A percentile compares a stretch with the other conserved stretches of the same genome.
Evolutionary conservation across 2,113 vertebrate genomes (phyloP).

Genomic region (Halichoerus grypus): DNA sequence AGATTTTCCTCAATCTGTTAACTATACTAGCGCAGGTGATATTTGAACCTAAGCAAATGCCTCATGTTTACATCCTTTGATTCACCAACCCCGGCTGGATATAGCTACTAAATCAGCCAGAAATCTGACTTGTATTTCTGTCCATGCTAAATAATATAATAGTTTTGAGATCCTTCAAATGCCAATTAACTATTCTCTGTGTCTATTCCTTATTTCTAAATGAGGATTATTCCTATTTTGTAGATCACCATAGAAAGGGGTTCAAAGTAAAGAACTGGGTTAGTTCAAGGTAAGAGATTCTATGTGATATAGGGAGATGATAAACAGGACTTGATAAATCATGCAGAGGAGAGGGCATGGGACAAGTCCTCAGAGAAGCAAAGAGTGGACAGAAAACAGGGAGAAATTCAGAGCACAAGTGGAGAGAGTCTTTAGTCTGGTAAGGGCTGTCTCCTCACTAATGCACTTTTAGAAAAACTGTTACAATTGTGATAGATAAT

Average conservation of each 20-base stretch:
- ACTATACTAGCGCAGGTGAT: accelerated
- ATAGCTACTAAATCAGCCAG: not conserved
- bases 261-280: not conserved
- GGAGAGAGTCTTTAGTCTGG: not conserved
- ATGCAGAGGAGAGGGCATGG: too few relatives aligned
- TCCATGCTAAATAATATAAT: not conserved
- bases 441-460: not conserved
- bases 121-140: not conserved
- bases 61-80: not conserved
- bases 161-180: not conserved
- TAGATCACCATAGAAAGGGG: not conserved
- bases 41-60: not conserved
- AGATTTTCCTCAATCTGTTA: not conserved
- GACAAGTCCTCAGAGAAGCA: not conserved
- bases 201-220: not conserved
- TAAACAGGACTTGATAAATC: not conserved
- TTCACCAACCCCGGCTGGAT: not conserved
- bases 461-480: not conserved
- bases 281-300: not conserved
- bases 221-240: not conserved
- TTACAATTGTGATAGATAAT: not conserved
- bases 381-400: not conserved
- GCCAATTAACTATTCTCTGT: not conserved
- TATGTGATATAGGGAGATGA: not conserved
- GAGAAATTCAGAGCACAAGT: not conserved